Conservation (phyloP, 2,113 vertebrate species). For the Macaca mulatta region DNA sequence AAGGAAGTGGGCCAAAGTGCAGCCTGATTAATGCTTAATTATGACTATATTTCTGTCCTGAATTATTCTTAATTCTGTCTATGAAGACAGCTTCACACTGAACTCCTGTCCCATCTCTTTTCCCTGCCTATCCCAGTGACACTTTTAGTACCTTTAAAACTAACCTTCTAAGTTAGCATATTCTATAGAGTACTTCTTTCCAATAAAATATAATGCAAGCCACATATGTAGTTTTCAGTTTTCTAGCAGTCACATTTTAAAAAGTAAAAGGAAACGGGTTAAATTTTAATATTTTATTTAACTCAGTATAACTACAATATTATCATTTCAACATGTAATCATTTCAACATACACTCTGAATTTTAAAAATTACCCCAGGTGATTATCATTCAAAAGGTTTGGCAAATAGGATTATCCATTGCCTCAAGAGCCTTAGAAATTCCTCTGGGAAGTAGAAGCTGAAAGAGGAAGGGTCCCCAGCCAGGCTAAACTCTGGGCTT, state of each 20-base stretch:
- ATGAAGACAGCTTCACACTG: no score
- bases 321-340: not conserved
- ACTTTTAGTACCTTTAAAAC: not conserved
- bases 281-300: not conserved
- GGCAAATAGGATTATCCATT: not conserved
- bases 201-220: not conserved
- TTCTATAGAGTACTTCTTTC: not conserved
- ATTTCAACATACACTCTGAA: conserved; percentile 7
- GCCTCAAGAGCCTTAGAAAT: conserved; percentile 5
- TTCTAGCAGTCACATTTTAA: conserved; percentile 4
- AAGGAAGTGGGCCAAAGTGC: no score
- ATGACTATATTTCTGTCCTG: no score
- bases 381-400: conserved; percentile 2
- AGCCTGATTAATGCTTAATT: no score
- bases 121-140: not conserved
- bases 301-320: not conserved
- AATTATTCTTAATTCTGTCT: no score
- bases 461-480: not conserved
- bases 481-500: not conserved
- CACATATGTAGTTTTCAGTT: not conserved
- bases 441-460: not conserved
- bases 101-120: not conserved
- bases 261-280: not conserved
- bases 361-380: not conserved
- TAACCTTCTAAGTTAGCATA: not conserved